Conservation (phyloP, 35 echinoderm and acorn worm genomes). For the Holothuria glaberrima region DNA sequence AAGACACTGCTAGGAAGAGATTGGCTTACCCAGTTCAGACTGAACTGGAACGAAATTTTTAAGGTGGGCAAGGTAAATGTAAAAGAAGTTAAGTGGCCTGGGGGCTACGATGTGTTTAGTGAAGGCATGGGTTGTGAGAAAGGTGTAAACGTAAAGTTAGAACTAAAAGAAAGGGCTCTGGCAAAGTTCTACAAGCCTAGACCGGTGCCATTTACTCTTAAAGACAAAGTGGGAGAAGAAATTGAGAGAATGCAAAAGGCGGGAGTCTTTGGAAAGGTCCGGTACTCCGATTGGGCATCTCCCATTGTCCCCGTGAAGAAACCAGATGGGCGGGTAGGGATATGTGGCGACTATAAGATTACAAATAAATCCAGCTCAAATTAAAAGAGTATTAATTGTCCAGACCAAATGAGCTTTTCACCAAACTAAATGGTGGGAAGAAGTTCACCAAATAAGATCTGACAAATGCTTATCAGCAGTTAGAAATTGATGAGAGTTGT, state of each 20-base stretch:
- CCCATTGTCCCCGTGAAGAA: conserved; percentile 23
- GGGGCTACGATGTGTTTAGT: background rate
- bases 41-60: background rate
- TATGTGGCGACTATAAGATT: conserved; percentile 44
- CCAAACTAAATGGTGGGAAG: background rate
- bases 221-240: conserved; percentile 25
- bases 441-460: conserved; percentile 25
- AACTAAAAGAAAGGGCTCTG: no score
- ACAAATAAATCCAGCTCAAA: conserved; percentile 17
- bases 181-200: conserved; percentile 3
- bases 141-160: background rate
- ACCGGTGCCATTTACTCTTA: background rate
- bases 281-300: conserved; percentile 10
- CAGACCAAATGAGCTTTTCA: conserved; percentile 11
- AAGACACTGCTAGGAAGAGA: background rate
- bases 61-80: background rate
- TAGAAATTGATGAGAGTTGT: conserved; percentile 18
- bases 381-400: conserved; percentile 59
- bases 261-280: conserved; percentile 1
- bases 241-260: background rate
- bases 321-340: background rate
- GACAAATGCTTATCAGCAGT: background rate
- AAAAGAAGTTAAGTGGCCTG: background rate
- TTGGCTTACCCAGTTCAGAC: background rate
- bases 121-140: background rate